Evolutionary conservation across 2,113 vertebrate genomes (phyloP).

Genomic region (Cinclus cinclus): DNA sequence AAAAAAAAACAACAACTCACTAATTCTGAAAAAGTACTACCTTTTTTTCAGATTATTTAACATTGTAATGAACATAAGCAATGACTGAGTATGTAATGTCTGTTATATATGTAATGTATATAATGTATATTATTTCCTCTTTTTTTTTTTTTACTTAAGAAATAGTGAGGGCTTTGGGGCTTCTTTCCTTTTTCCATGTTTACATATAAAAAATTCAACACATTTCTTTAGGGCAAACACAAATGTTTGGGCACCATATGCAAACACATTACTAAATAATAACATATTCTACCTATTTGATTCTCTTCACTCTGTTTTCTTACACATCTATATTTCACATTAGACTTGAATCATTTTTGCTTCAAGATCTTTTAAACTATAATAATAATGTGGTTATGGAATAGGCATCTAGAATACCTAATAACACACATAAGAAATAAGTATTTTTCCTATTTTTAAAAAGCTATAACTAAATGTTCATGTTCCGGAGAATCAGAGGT

Average conservation of each 20-base stretch:
- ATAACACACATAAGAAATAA: not conserved
- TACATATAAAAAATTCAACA: not conserved
- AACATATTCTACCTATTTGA: not conserved
- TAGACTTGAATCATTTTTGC: not conserved
- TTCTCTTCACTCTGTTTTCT: not conserved
- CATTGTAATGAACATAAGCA: not conserved
- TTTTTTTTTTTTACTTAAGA: not conserved
- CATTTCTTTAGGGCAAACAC: not conserved
- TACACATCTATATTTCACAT: not conserved
- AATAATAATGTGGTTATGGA: not conserved
- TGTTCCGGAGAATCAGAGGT: not conserved
- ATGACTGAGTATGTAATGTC: not conserved
- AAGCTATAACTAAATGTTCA: not conserved
- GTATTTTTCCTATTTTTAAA: not conserved
- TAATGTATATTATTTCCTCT: not conserved
- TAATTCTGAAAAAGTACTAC: not conserved
- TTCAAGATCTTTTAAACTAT: not conserved
- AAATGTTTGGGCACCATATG: not conserved
- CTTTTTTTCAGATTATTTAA: not conserved
- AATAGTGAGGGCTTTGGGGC: fast-evolving
- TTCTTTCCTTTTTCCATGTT: not conserved
- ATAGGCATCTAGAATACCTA: not conserved
- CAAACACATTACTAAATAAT: not conserved
- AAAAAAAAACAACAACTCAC: not conserved
- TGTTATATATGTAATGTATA: not conserved